A percentile compares a stretch with the other conserved stretches of the same genome.
Conservation (phyloP, 2,888 invertebrate species). For the Clistopyga incitator region DNA sequence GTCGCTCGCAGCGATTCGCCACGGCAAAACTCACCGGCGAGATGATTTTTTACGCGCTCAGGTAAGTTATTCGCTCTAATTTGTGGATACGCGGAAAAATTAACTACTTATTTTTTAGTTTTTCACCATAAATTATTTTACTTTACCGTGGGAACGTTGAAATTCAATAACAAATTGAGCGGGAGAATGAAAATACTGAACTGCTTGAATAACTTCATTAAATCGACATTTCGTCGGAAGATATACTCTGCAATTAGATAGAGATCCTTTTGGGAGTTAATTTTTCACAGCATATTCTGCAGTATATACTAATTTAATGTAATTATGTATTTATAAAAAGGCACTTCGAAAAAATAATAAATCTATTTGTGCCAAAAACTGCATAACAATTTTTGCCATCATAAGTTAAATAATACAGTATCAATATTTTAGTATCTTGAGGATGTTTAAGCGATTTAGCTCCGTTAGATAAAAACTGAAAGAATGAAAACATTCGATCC, state of each 20-base stretch:
- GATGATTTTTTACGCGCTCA: constrained; percentile 62
- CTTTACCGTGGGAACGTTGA: not conserved
- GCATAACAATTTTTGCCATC: not conserved
- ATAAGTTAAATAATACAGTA: not conserved
- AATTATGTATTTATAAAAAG: too few species aligned
- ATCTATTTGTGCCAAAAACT: too few species aligned
- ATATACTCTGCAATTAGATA: not conserved
- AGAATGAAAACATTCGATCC: too few species aligned
- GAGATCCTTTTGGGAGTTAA: not conserved
- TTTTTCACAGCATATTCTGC: not conserved
- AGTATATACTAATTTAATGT: too few species aligned
- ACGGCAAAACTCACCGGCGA: constrained; percentile 26
- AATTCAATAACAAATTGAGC: not conserved
- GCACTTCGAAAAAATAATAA: too few species aligned
- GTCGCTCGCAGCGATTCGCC: constrained; percentile 31
- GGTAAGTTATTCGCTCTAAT: constrained; percentile 59
- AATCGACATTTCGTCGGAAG: too few species aligned
- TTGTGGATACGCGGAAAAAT: not conserved
- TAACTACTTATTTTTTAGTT: not conserved
- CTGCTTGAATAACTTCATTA: too few species aligned
- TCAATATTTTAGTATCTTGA: not conserved
- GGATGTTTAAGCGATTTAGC: not conserved
- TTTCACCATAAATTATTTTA: not conserved
- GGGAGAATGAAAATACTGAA: not conserved
- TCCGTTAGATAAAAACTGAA: too few species aligned